Evolutionary conservation across 1,140 invertebrate species (phyloP).

Genomic region (Heliconius eleuchia): DNA sequence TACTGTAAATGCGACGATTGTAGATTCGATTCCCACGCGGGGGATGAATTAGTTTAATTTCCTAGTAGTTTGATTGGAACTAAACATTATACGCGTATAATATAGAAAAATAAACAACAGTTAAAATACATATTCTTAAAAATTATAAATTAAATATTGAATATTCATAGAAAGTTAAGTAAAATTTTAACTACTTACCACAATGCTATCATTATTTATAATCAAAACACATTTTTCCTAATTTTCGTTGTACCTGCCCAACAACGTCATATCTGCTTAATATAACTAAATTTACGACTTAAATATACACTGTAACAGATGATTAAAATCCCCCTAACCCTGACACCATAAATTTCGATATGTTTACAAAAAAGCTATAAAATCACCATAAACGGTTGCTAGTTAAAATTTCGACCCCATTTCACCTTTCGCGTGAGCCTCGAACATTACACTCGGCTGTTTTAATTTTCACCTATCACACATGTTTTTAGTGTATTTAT

Average conservation of each 20-base stretch:
- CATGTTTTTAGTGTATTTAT: constrained; percentile 47
- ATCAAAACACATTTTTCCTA: constrained; percentile 4
- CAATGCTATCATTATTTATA: neutral
- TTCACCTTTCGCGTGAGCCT: constrained; percentile 53
- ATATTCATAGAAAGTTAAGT: neutral
- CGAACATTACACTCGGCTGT: constrained; percentile 47
- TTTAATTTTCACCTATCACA: constrained; percentile 62
- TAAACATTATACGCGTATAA: too few species aligned
- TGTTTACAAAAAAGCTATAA: constrained; percentile 45
- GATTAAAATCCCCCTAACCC: constrained; percentile 35
- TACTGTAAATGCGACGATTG: too few species aligned
- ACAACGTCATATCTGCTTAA: constrained; percentile 10
- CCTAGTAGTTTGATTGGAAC: too few species aligned
- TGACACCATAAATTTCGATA: constrained; percentile 40
- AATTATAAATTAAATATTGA: neutral
- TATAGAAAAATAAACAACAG: too few species aligned
- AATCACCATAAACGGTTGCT: constrained; percentile 41
- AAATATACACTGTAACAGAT: constrained; percentile 28
- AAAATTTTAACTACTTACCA: neutral
- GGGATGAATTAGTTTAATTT: too few species aligned
- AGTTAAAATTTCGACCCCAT: constrained; percentile 40
- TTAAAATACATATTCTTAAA: too few species aligned
- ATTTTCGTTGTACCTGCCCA: constrained; percentile 4
- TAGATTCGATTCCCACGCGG: too few species aligned
- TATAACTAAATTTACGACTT: constrained; percentile 32